Evolutionary conservation across 2,113 vertebrate species (phyloP).

Genomic region (Gallinago media): DNA sequence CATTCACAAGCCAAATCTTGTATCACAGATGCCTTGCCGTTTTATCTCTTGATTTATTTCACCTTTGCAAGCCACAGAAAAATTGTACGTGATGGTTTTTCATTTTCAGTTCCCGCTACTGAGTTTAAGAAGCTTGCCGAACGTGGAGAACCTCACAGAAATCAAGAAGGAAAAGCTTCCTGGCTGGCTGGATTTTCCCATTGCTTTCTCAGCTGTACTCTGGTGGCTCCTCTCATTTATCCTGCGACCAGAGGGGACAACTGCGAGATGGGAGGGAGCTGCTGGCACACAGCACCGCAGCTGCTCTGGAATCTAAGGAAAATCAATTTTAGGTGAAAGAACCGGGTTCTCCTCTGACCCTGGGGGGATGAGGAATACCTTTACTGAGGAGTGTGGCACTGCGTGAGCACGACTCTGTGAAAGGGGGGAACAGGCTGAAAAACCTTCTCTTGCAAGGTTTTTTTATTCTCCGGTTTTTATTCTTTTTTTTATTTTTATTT

Average conservation of each 20-base stretch:
- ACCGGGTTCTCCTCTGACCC: not conserved
- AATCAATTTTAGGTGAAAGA: not conserved
- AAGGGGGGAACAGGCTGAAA: not conserved
- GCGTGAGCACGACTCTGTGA: not conserved
- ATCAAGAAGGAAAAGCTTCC: slow-evolving; percentile 32
- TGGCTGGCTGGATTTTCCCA: slow-evolving; percentile 48
- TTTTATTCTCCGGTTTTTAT: not conserved
- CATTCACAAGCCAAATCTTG: not conserved
- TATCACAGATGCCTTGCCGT: not conserved
- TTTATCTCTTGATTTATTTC: slow-evolving; percentile 60
- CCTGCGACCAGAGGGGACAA: not conserved
- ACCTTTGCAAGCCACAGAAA: slow-evolving; percentile 34
- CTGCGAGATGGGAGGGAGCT: not conserved
- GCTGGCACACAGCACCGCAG: not conserved
- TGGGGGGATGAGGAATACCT: not conserved
- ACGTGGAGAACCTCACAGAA: slow-evolving; percentile 14
- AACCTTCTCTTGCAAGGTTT: not conserved
- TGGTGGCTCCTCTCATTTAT: not conserved
- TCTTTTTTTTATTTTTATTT: too few species aligned
- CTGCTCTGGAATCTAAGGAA: not conserved
- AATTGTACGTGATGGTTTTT: slow-evolving; percentile 51
- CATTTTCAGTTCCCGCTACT: slow-evolving; percentile 24
- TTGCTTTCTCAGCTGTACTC: slow-evolving; percentile 16
- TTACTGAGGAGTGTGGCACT: not conserved
- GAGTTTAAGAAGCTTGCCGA: slow-evolving; percentile 29